These are phyloP conservation scores for Synchiropus splendidus DNA, from an alignment of 2,113 vertebrate genomes.

Conservation along the genomic window DNA sequence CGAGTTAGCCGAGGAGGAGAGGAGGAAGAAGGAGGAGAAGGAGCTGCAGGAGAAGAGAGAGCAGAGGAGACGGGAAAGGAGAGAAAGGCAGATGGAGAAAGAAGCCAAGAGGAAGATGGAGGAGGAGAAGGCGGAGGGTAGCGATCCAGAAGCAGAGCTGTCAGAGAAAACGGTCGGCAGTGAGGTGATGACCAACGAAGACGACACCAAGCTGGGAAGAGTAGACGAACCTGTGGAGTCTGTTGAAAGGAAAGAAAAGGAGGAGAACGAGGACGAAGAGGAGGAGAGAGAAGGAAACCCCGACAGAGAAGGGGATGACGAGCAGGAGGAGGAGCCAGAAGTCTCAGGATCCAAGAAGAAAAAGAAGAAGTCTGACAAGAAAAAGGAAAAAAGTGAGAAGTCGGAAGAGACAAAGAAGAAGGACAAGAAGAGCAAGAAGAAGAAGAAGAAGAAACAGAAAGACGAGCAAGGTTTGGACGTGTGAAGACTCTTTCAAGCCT, in stretches of 20 bases:
- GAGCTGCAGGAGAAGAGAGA: constrained; percentile 43
- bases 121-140: background rate
- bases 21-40: constrained; percentile 39
- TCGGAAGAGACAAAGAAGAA: constrained; percentile 29
- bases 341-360: constrained; percentile 6
- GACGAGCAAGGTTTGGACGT: constrained; percentile 55
- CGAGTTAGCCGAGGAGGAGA: constrained; percentile 50
- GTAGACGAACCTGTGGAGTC: no score
- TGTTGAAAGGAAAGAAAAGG: constrained; percentile 4
- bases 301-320: constrained; percentile 29
- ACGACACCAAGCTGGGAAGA: no score
- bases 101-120: background rate
- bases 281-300: constrained; percentile 15
- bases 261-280: background rate
- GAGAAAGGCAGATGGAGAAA: constrained; percentile 41
- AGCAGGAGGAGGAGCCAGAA: constrained; percentile 34
- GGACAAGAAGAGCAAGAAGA: constrained; percentile 42
- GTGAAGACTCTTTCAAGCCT: constrained; percentile 13
- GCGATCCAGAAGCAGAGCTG: constrained; percentile 7
- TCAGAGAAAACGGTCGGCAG: background rate
- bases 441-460: constrained; percentile 49
- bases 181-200: background rate
- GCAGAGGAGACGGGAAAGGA: constrained; percentile 45
- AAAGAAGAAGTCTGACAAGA: constrained; percentile 43
- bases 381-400: constrained; percentile 31